Base-by-base conservation (phyloP, 2,888 invertebrate species). In the Deroplatys truncata region DNA sequence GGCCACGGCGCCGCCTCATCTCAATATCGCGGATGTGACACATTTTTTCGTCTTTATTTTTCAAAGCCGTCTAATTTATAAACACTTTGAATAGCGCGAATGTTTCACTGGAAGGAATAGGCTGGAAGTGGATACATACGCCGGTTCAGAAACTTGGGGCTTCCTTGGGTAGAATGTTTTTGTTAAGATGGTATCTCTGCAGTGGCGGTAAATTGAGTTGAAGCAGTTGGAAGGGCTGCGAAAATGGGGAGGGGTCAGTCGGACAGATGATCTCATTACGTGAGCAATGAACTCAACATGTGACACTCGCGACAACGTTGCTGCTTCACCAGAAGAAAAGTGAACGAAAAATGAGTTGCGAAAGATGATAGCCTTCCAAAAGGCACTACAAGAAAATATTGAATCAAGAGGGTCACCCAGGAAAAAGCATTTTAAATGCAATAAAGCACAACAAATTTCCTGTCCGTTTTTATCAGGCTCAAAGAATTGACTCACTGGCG, bases 221-320 rank as follows among this genome's bases (percentile, higher is more conserved):
- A 83, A 28, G 86, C 31, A 25, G 25, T 28, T 82, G 31, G 87
- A 87, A 35, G 86, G 86, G 82, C 35, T 82, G 82, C 83, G 82
- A 82, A 87, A 82, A 43, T 82, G 87, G 43, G 43, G 82, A 87
- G 87, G 56, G 87, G 87, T 87, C 87, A 87, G 25, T 87, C 82
- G 43, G 31, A 87, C 82, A 87, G 87, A 83, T 87, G 87, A 87
- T 87, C 83, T 82, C 82, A 83, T 87, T 87, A 87, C 43, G 25
- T 83, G 83, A 86, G 82, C 86, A 82, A 86, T 86, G 86, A 86
- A 86, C 82, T 82, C 87, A 87, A 87, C 87, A 43, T 86, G 86
- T 86, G 86, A 86, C 86, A 86, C 25, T 35, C 25, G 1, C 13
- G 56, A 56, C 56, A 56, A 56, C 56, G 56, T 56, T 49, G 49